Evolutionary conservation across 2,797 vertebrate species (phyloP).

Genomic region (Enteromius thamalakanensis): DNA sequence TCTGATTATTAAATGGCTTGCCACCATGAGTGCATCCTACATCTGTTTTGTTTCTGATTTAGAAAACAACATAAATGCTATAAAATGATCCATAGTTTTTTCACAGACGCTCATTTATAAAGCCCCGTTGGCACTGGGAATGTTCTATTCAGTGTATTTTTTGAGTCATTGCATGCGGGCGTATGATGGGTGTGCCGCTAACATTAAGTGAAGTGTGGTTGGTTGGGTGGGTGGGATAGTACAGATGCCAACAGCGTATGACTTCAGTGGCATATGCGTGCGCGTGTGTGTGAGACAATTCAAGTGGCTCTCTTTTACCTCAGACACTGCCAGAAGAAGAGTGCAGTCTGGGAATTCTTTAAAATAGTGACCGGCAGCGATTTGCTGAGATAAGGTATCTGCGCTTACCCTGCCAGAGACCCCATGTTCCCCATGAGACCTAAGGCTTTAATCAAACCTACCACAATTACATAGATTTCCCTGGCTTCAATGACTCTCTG

Average conservation of each 20-base stretch:
- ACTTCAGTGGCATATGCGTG: conserved; percentile 12
- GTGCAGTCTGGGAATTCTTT: conserved; percentile 65
- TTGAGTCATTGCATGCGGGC: conserved; percentile 27
- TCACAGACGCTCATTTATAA: conserved; percentile 54
- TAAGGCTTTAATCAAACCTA: conserved; percentile 55
- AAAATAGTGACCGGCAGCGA: conserved; percentile 61
- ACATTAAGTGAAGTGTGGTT: conserved; percentile 17
- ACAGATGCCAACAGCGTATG: conserved; percentile 25
- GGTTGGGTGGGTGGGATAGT: conserved; percentile 31
- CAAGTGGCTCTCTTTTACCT: conserved; percentile 29
- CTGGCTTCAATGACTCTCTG: conserved; percentile 11
- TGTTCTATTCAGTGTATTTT: conserved; percentile 50
- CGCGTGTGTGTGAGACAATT: conserved; percentile 14
- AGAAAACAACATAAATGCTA: conserved; percentile 61
- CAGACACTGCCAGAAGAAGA: conserved; percentile 1
- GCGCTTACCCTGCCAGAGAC: conserved; percentile 57
- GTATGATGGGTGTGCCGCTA: conserved; percentile 23
- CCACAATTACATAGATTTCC: conserved; percentile 43
- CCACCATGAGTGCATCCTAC: conserved; percentile 50
- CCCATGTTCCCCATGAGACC: conserved; percentile 49
- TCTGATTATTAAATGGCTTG: conserved; percentile 57
- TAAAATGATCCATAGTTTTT: conserved; percentile 63
- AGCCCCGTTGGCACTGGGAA: conserved; percentile 55
- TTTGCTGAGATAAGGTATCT: conserved; percentile 74
- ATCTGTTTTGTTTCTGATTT: conserved; percentile 69